Evolutionary conservation across 2,113 vertebrate genomes (phyloP), one percentile per base, ranked within the genome.

Genomic region (Gobio gobio): DNA sequence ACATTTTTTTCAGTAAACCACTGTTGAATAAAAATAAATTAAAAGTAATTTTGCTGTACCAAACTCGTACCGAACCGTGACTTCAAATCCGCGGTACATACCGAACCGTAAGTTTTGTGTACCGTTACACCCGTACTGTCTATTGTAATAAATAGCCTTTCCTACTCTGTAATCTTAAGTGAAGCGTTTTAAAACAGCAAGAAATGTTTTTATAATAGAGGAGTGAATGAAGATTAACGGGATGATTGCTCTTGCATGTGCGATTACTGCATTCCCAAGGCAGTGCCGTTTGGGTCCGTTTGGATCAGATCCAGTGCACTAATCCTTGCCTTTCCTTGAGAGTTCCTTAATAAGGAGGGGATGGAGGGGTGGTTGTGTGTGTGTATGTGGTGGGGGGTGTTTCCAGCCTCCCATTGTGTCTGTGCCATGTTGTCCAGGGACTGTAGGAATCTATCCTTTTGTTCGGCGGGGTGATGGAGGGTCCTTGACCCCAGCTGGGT

Each of bases 401-500:
- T 56, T 58, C 64, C 80, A 82, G 47, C 29, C 66, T 58, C 49
- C 63, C 29, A 54, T 82, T 82, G 80, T 82, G 80, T 82, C 66
- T 84, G 59, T 86, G 78, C 86, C 86, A 84, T 89, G 91, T 83
- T 86, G 58, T 54, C 86, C 63, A 33, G 66, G 47, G 58, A 54
- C 86, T 68, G 49, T 58, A 85, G 84, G 86, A 91, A 90, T 92
- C 82, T 92, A 80, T 47, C 45, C 63, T 83, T 89, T 87, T 88
- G 89, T 90, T 86, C 81, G 43, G 8, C 79, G 86, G 87, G 92
- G 88, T 93, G 89, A 89, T 86, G 18, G 68, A 91, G 92, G 90
- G 91, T 92, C 89, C 92, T 93, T 92, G 92, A 93, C 93, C 86
- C 90, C 24, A 76, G 85, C 91, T 88, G 86, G 90, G 81, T 85